Percentiles rank a stretch among this genome's conserved stretches.
phyloP scores from a whole-genome alignment of 2,113 vertebrate species.

The Chinchilla lanigera region DNA sequence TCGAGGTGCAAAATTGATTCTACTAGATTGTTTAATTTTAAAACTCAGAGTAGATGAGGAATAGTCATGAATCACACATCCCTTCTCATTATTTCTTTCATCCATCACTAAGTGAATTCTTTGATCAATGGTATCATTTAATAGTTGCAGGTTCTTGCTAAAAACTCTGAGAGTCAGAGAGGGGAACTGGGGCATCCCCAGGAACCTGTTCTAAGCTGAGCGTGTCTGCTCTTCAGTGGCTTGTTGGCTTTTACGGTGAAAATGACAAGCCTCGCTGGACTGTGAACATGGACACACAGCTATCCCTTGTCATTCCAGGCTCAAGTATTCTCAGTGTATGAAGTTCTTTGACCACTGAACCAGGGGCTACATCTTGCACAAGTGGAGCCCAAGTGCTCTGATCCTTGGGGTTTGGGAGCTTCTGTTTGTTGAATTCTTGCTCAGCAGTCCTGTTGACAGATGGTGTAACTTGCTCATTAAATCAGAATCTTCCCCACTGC shows the following conservation, averaged over 20 bases:
- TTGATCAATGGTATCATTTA: background rate
- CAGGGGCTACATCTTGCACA: background rate
- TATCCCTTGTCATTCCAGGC: background rate
- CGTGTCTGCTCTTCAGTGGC: background rate
- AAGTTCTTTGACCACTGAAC: background rate
- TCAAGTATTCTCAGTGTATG: background rate
- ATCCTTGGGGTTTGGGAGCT: conserved; percentile 53
- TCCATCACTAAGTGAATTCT: background rate
- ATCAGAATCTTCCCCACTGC: conserved; percentile 79
- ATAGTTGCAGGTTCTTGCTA: background rate
- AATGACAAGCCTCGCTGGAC: background rate
- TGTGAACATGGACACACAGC: background rate
- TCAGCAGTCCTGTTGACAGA: conserved; percentile 84
- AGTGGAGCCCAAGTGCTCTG: conserved; percentile 37
- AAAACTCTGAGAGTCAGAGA: background rate
- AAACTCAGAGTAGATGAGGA: conserved; percentile 42
- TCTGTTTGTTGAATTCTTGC: conserved; percentile 75
- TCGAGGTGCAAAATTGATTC: background rate
- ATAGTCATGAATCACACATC: background rate
- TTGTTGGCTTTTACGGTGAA: background rate
- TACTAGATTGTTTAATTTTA: conserved; percentile 49
- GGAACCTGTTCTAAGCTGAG: background rate
- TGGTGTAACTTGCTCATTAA: conserved; percentile 85
- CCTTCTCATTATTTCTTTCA: background rate
- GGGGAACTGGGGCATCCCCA: background rate